phyloP scores from a whole-genome alignment of 1,140 invertebrate species.

The Microplitis demolitor region DNA sequence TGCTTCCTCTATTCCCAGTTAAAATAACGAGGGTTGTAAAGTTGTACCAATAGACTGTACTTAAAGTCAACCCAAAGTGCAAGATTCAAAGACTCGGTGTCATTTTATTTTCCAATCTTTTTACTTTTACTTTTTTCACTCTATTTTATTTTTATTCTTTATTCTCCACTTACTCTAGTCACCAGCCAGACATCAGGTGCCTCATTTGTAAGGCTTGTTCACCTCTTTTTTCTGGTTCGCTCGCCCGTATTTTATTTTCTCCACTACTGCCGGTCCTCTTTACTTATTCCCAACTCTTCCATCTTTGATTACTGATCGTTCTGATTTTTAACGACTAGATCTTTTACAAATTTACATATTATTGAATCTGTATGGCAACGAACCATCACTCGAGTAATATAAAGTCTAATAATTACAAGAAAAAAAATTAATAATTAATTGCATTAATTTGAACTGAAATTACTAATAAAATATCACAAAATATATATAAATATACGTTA shows the following conservation, averaged over 20 bases:
- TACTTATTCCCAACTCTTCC: neutral
- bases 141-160: neutral
- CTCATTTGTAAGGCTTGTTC: neutral
- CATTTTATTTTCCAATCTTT: neutral
- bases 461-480: no score
- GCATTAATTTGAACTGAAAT: no score
- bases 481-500: no score
- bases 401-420: no score
- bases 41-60: neutral
- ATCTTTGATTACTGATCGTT: neutral
- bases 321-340: no score
- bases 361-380: no score
- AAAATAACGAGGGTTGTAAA: neutral
- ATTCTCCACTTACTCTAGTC: neutral
- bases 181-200: neutral
- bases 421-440: no score
- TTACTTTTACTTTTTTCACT: neutral
- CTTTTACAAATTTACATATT: no score
- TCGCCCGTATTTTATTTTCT: neutral
- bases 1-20: no score
- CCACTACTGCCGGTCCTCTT: no score
- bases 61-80: neutral
- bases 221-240: neutral
- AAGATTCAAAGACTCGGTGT: neutral
- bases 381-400: no score